Evolutionary conservation across 2,797 vertebrate genomes (phyloP), one percentile per base, ranked within the genome.

Genomic region (Phoeniculus purpureus): DNA sequence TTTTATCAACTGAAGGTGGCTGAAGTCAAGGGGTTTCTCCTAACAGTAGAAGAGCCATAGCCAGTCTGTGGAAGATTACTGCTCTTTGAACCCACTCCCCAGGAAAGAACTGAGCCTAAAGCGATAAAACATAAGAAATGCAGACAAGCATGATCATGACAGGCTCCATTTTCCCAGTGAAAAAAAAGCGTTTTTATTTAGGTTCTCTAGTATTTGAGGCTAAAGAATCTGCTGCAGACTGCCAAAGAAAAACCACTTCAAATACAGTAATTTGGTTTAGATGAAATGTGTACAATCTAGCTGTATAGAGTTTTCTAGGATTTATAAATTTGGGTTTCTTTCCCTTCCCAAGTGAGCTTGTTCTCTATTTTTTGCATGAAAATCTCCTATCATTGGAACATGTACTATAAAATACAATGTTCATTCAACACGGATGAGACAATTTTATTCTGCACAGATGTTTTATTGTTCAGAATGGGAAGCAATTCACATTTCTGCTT

Each of bases 391-490:
- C 66, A 79, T 9, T 61, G 50, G 40, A 85, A 79, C 15, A 58
- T 18, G 19, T 51, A 54, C 67, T 59, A 64, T 45, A 89, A 93
- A 92, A 85, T 66, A 83, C 50, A 87, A 81, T 58, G 79, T 79
- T 93, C 60, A 67, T 83, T 93, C 90, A 94, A 87, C 74, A 85
- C 7, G 60, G 71, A 85, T 87, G 71, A 94, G 82, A 10, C 81
- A 87, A 27, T 93, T 89, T 87, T 87, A 90, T 74, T 56, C 80
- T 79, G 54, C 88, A 91, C 92, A 96, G 93, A 87, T 95, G 90
- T 91, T 94, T 81, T 82, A 76, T 83, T 87, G 66, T 85, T 94
- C 54, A 74, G 92, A 66, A 94, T 70, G 43, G 66, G 82, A 94
- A 87, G 92, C 76, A 85, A 90, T 90, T 94, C 90, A 87, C 4